Conservation (phyloP, 2,797 vertebrate species). For the Columba guinea region DNA sequence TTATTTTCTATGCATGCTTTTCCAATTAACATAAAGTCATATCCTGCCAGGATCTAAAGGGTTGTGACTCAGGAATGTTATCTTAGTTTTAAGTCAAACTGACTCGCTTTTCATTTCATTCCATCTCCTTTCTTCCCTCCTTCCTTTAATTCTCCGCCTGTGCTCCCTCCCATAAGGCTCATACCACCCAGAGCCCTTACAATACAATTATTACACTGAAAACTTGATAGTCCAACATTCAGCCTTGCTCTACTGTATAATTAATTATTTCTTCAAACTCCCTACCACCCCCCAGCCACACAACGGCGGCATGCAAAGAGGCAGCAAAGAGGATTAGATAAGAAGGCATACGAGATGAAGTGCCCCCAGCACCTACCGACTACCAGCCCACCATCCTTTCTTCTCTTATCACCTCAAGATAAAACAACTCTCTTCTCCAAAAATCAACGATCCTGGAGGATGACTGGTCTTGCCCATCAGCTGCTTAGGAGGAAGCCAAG, state of each 20-base stretch:
- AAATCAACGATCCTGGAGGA: rapidly evolving
- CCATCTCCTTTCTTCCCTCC: not conserved
- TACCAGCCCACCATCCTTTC: not conserved
- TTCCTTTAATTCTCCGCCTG: not conserved
- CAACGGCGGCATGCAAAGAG: not conserved
- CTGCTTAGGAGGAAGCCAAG: rapidly evolving
- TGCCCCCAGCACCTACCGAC: not conserved
- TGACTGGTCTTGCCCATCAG: not conserved
- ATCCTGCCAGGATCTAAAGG: not conserved
- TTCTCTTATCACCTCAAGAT: not conserved
- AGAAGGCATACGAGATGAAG: not conserved
- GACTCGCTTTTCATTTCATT: not conserved
- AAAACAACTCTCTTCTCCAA: not conserved
- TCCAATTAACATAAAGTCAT: slow-evolving; percentile 43
- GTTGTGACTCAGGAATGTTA: slow-evolving; percentile 46
- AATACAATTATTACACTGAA: not conserved
- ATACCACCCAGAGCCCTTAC: not conserved
- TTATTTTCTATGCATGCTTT: slow-evolving; percentile 37
- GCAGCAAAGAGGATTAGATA: slow-evolving; percentile 14
- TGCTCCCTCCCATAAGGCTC: not conserved
- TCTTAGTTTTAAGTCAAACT: not conserved
- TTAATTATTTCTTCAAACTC: not conserved
- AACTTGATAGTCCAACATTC: not conserved
- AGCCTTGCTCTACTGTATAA: not conserved
- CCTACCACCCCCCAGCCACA: not conserved